phyloP scores from a whole-genome alignment of 2,113 vertebrate species.

The Nanorana parkeri region DNA sequence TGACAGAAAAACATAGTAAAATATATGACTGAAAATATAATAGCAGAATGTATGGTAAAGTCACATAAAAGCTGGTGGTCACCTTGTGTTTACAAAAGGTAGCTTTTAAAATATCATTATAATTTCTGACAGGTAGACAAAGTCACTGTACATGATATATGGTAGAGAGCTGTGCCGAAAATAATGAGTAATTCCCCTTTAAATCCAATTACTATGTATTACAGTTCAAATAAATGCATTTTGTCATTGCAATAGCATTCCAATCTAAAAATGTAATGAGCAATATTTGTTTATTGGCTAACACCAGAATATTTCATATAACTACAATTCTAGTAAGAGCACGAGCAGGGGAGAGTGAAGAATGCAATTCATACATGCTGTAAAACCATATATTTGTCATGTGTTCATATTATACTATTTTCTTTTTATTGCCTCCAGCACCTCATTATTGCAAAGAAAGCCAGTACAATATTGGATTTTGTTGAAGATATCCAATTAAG shows the following conservation, averaged over 20 bases:
- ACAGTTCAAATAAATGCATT: neutral
- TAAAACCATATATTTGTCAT: too few relatives aligned
- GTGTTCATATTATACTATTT: too few relatives aligned
- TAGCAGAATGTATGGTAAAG: neutral
- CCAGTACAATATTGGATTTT: too few relatives aligned
- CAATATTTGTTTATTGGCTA: neutral
- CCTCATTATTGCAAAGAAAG: too few relatives aligned
- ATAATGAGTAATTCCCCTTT: neutral
- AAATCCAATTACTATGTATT: neutral
- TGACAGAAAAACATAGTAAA: slow-evolving; percentile 12
- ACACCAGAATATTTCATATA: too few relatives aligned
- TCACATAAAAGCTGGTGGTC: slow-evolving; percentile 6
- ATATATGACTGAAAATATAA: neutral
- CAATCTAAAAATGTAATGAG: neutral
- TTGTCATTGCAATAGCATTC: neutral
- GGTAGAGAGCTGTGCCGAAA: neutral
- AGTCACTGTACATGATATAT: neutral
- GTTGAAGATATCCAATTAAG: too few relatives aligned
- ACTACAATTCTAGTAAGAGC: too few relatives aligned
- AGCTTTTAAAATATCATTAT: neutral
- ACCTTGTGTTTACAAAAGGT: slow-evolving; percentile 22
- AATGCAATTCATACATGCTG: too few relatives aligned
- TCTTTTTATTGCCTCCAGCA: too few relatives aligned
- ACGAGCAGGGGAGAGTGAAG: too few relatives aligned
- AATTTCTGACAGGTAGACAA: neutral